Base-by-base conservation (phyloP, 37 sponge, comb jelly and placozoan genomes). In the Lycopodina hypogea region DNA sequence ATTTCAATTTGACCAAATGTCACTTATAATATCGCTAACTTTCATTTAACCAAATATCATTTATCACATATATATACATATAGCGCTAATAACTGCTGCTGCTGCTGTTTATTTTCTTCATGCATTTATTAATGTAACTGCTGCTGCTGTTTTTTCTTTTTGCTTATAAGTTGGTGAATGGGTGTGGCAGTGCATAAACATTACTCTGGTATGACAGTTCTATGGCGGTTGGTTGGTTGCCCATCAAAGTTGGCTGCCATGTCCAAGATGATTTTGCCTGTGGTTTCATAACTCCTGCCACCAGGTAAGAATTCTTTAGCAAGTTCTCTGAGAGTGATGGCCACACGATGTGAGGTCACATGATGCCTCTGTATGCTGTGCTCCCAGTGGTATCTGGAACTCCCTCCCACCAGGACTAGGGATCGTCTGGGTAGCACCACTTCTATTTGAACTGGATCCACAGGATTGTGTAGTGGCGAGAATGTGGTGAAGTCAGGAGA, bases 311-410 rank as follows among this genome's bases (percentile, higher is more conserved):
- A 96, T 35, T 86, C 79, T 0, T 52, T 39, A 29, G 92, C 73
- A 29, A 98, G 83, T 69, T 98, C 96, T 48, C 99, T 78, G 19
- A 96, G 77, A 2, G 99, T 98, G 19, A 96, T 75, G 1, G 84
- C 86, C n/a, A 98, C 60, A 74, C 99, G 81, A 24, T 90, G 75
- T 14, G 51, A 72, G 4, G 38, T 29, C 23, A 98, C 87, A 60
- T 96, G 79, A 28, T 91, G 70, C 42, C 96, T 73, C 50, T 73
- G 57, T 14, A 98, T 93, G 26, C 92, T 89, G 61, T 98, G 99
- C 34, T 83, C 55, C 99, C 99, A 98, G 15, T 6, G 12, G 79
- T 93, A 62, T 22, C 99, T 71, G 3, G 96, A 90, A 21, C 33
- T 59, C 0, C 96, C 96, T 45, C 42, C 35, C 17, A 98, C 90